These are phyloP conservation scores for Plagodis dolabraria DNA, from an alignment of 2,888 invertebrate genomes.

Conservation along the genomic window DNA sequence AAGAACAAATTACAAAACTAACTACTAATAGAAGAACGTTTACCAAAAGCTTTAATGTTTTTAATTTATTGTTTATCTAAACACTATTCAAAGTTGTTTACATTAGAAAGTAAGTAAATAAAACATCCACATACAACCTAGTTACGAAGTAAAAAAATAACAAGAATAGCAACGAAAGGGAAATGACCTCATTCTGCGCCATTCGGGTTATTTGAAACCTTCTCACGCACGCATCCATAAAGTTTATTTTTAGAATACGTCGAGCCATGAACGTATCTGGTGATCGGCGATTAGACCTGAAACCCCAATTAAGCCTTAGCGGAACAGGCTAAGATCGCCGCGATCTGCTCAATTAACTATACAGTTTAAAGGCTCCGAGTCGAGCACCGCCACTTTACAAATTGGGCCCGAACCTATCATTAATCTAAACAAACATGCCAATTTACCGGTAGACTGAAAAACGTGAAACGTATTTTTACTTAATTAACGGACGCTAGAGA, in stretches of 20 bases:
- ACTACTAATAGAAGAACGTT: no score
- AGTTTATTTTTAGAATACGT: slow-evolving; percentile 74
- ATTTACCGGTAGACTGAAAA: slow-evolving; percentile 43
- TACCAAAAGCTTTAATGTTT: no score
- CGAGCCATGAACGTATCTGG: slow-evolving; percentile 66
- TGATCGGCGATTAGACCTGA: slow-evolving; percentile 69
- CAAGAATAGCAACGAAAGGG: slow-evolving; percentile 63
- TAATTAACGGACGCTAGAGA: slow-evolving; percentile 9
- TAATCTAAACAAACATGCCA: slow-evolving; percentile 54
- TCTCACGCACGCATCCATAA: slow-evolving; percentile 76
- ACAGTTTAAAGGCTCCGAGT: slow-evolving; percentile 47
- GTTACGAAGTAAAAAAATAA: slow-evolving; percentile 1
- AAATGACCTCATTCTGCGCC: slow-evolving; percentile 74
- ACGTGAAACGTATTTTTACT: slow-evolving; percentile 35
- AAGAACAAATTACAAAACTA: no score
- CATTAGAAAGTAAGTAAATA: not conserved
- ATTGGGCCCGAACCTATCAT: slow-evolving; percentile 55
- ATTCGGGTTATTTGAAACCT: slow-evolving; percentile 66
- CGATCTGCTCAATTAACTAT: slow-evolving; percentile 64
- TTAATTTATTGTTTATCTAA: no score
- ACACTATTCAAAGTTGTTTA: no score
- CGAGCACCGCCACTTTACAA: slow-evolving; percentile 52
- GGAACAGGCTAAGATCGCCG: slow-evolving; percentile 59
- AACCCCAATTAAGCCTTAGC: slow-evolving; percentile 69
- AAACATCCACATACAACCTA: not conserved